Conservation (phyloP, 2,888 invertebrate species). For the Hofmannophila pseudospretella region DNA sequence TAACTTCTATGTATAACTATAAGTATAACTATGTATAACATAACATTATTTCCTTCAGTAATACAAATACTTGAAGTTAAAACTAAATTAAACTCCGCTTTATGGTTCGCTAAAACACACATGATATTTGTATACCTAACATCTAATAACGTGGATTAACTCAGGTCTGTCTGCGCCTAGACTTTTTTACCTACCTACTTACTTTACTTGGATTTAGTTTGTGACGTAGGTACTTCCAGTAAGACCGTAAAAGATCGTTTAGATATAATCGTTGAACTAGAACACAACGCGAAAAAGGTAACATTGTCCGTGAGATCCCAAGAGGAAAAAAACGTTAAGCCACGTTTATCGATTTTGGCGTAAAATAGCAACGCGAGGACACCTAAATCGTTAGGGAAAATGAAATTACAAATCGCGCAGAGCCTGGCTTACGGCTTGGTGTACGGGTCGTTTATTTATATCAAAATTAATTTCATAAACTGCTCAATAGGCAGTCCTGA, state of each 20-base stretch:
- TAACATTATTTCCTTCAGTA: too few species aligned
- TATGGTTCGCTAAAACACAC: too few species aligned
- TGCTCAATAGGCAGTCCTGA: not conserved
- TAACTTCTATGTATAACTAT: too few species aligned
- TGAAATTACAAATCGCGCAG: conserved; percentile 16
- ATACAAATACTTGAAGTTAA: too few species aligned
- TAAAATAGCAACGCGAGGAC: conserved; percentile 21
- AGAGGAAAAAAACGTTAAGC: conserved; percentile 1
- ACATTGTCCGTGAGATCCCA: not conserved
- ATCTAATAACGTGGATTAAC: too few species aligned
- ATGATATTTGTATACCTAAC: too few species aligned
- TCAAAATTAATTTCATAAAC: not conserved
- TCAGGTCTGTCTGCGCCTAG: too few species aligned
- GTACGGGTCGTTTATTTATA: conserved; percentile 19
- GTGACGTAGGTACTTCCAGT: too few species aligned
- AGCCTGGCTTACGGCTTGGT: conserved; percentile 14
- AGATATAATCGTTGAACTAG: not conserved
- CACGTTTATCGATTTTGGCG: conserved; percentile 11
- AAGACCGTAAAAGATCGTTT: not conserved
- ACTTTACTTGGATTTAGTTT: too few species aligned
- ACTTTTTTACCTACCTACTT: too few species aligned
- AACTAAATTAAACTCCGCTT: too few species aligned
- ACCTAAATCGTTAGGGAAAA: conserved; percentile 18
- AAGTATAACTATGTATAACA: too few species aligned
- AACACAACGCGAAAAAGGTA: conserved; percentile 1